phyloP scores from a whole-genome alignment of 1,140 invertebrate species.

The Leptinotarsa texana region DNA sequence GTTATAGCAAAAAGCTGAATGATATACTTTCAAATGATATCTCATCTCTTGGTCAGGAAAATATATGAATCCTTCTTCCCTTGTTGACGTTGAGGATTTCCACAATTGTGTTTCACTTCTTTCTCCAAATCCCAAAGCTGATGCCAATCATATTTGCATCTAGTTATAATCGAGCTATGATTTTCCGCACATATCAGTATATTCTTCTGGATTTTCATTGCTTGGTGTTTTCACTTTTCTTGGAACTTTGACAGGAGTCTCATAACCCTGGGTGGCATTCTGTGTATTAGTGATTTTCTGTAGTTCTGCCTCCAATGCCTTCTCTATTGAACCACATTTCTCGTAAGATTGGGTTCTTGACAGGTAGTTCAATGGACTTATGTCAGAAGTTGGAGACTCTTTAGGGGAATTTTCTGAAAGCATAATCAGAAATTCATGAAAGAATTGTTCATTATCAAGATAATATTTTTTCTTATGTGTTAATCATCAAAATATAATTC shows the following conservation, averaged over 20 bases:
- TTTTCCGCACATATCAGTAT: constrained; percentile 57
- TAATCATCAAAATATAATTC: no score
- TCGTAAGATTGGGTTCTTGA: constrained; percentile 48
- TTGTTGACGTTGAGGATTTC: background rate
- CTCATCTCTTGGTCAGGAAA: background rate
- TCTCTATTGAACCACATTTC: constrained; percentile 58
- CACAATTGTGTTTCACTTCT: background rate
- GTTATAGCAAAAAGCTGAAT: background rate
- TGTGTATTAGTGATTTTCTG: constrained; percentile 37
- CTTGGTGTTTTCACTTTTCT: constrained; percentile 51
- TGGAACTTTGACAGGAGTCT: constrained; percentile 58
- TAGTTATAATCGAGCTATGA: background rate
- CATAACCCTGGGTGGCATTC: constrained; percentile 55
- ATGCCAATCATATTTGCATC: background rate
- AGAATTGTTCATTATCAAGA: no score
- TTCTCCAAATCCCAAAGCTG: background rate
- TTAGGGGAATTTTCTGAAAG: constrained; percentile 25
- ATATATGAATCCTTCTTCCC: background rate
- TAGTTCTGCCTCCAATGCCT: constrained; percentile 50
- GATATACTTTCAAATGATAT: constrained; percentile 8
- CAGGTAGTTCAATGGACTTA: constrained; percentile 22
- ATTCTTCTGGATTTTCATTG: constrained; percentile 57
- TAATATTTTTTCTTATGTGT: no score
- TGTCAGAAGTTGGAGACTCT: constrained; percentile 26
- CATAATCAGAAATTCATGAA: background rate